Conservation (phyloP, 2,888 invertebrate genomes). For the Entomobrya proxima region DNA sequence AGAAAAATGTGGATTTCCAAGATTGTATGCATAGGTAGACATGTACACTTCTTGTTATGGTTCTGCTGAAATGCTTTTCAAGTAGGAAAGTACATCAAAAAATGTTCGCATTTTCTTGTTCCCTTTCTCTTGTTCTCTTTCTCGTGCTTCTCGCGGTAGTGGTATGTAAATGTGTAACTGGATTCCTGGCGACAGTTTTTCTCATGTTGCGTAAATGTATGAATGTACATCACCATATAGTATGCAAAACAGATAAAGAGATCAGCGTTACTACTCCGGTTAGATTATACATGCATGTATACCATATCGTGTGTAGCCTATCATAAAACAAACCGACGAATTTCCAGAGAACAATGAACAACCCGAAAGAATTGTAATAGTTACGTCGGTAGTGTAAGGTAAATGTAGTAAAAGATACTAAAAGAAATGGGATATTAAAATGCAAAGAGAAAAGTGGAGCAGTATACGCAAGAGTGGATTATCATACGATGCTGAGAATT, state of each 20-base stretch:
- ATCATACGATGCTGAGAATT: constrained; percentile 22
- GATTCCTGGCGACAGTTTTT: background rate
- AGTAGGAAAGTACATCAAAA: constrained; percentile 8
- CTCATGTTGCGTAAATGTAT: background rate
- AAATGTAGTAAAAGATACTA: background rate
- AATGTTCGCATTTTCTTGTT: background rate
- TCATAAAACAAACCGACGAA: constrained; percentile 11
- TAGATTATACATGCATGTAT: background rate
- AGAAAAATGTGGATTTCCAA: background rate
- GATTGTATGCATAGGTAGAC: too few relatives aligned
- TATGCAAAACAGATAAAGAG: constrained; percentile 12
- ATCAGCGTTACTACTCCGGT: background rate
- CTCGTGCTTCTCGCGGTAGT: background rate
- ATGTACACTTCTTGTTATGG: background rate
- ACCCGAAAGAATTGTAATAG: constrained; percentile 8
- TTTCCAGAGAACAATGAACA: background rate
- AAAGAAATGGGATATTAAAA: constrained; percentile 29
- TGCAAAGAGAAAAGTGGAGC: constrained; percentile 21
- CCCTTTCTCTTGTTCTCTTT: background rate
- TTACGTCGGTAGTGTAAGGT: constrained; percentile 7
- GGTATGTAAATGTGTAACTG: constrained; percentile 22
- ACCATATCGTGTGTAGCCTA: background rate
- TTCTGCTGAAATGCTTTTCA: constrained; percentile 22
- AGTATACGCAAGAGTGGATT: constrained; percentile 33
- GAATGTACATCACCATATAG: background rate